Base-by-base conservation (phyloP, 2,888 invertebrate genomes). In the Ashinkailepas kermadecensis region DNA sequence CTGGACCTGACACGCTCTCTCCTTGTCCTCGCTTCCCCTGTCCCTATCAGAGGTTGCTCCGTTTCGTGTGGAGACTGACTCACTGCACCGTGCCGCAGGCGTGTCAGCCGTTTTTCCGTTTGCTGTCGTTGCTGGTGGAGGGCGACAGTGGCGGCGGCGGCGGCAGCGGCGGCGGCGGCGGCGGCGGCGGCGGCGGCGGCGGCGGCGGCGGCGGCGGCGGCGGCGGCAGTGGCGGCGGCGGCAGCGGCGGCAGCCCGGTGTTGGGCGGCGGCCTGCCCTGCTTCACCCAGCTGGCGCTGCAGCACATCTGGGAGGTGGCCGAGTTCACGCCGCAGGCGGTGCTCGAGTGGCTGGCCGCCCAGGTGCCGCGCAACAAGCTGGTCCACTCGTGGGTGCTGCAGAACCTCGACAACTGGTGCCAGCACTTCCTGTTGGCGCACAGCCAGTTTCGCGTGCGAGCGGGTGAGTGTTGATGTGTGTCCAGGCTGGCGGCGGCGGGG, bases 351-450 rank as follows among this genome's bases (percentile, higher is more conserved):
- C 78, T 83, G n/a, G 86, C 88, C 18, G 85, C 86, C 59, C 88
- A 89, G 84, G 89, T 93, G 81, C 88, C 95, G 0, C 91, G 96
- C 83, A 97, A 96, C 88, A 94, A 96, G 87, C 91, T 95, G 80
- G 95, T 95, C 0, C 96, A 96, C 88, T 91, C 93, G 80, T 96
- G 95, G 94, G 95, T 96, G 21, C 89, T 97, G n/a, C 93, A 93
- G 85, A 94, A 94, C n/a, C 91, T 96, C 85, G 95, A 96, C 84
- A 93, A 92, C 56, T 97, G 97, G 96, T 90, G 96, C 82, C 96
- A 97, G 87, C 92, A 93, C 84, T 96, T 95, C 87, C 90, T 97
- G 82, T 91, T 97, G 83, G 94, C 93, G 12, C 94, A 96, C 85
- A 91, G 91, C 83, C 95, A 95, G 86, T 94, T 95, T 84, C 89